Base-by-base conservation (phyloP, 2,797 vertebrate genomes). In the Lophotriccus pileatus region DNA sequence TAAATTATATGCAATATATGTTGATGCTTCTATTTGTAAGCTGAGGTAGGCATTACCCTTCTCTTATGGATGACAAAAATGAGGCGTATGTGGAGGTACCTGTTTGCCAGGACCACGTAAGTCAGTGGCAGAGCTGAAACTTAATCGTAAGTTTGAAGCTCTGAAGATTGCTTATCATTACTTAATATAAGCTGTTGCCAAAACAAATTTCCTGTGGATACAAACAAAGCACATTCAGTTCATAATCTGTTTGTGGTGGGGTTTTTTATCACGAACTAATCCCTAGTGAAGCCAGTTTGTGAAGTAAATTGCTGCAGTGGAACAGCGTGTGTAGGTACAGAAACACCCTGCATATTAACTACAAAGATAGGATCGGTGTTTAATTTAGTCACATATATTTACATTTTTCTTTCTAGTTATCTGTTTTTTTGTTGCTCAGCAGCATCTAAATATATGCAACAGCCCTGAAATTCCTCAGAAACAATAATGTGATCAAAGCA, bases 371-470 rank as follows among this genome's bases (percentile, higher is more conserved):
- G 84, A 97, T 97, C 90, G 78, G 28, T 88, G 55, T 92, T 94
- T 96, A 96, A 95, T 97, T 97, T 96, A 93, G 90, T 95, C 82
- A 77, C 95, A 86, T 96, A 58, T 94, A 96, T 97, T 97, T 97
- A 95, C 62, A 78, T 97, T 93, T 97, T 97, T 97, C 73, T 95
- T 92, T 89, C 75, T 95, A 93, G 90, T 95, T 97, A 81, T 74
- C 84, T 95, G 74, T 84, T 66, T 77, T 50, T 62, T 87, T 88
- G 73, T 47, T 82, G 16, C 27, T 95, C 67, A 97, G 9, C 24
- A 44, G 87, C 68, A 93, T 91, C 84, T 96, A 83, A 96, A 96
- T 92, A 77, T 46, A 86, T 96, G 90, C 96, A 97, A 94, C 91
- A 96, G 80, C 84, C 62, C 70, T 93, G 82, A 93, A 96, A 95